phyloP scores from a whole-genome alignment of 2,797 vertebrate genomes.

The Sarcoramphus papa region DNA sequence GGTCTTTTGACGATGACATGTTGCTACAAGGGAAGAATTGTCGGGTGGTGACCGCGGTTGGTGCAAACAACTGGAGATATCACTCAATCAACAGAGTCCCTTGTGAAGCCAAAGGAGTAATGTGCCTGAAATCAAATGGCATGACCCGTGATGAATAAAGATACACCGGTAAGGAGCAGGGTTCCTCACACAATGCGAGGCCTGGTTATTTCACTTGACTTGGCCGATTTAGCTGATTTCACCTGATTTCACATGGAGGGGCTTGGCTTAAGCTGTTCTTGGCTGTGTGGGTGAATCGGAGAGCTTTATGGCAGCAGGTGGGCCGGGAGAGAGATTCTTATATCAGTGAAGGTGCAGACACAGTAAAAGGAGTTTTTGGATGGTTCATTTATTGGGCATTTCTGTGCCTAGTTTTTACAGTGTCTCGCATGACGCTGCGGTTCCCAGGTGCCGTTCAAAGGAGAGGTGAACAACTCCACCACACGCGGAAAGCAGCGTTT shows the following conservation, averaged over 20 bases:
- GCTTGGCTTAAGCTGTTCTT: not conserved
- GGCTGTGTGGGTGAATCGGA: not conserved
- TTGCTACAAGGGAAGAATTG: not conserved
- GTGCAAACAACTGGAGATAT: not conserved
- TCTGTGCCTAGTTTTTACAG: not conserved
- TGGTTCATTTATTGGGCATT: not conserved
- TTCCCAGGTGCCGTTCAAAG: not conserved
- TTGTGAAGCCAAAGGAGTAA: not conserved
- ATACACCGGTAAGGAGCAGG: not conserved
- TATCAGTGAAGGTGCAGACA: not conserved
- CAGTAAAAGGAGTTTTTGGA: not conserved
- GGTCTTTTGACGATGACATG: not conserved
- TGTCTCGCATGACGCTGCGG: rapidly evolving
- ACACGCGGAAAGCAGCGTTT: not conserved
- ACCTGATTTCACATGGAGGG: not conserved
- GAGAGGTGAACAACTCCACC: not conserved
- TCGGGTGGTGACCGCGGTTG: not conserved
- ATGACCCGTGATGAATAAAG: not conserved
- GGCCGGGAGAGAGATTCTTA: not conserved
- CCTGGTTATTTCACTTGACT: not conserved
- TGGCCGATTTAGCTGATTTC: not conserved
- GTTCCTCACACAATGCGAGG: not conserved
- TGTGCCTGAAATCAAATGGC: not conserved
- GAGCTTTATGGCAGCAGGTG: not conserved
- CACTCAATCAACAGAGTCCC: not conserved